Evolutionary conservation across 2,113 vertebrate genomes (phyloP), one percentile per base, ranked within the genome.

Genomic region (Chlamydotis undulata): DNA sequence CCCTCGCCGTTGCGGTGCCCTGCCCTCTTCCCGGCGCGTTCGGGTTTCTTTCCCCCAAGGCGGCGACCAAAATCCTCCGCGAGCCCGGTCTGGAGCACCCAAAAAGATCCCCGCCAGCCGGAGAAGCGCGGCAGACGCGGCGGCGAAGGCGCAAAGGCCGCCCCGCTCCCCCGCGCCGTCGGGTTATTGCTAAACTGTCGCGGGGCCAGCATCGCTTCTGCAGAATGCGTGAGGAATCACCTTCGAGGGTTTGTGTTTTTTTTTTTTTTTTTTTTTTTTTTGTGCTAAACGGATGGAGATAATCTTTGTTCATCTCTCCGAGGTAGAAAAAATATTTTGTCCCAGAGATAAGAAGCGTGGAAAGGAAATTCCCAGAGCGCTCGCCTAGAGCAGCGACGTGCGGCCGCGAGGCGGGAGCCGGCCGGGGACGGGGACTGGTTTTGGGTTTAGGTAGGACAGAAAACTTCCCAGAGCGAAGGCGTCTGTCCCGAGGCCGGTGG

Each of bases 291-390:
- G 95, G 96, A 95, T 89, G 94, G 97, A 97, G 97, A 97, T 95
- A 89, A 91, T 45, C 94, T 96, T 47, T 89, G 77, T 98, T 97
- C 97, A 97, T 98, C 97, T 98, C 98, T 98, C 97, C 97, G 98
- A 98, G 98, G 98, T 98, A 98, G 98, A 98, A 98, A 95, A 94
- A 94, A 96, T 93, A 43, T 43, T 76, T 37, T 56, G 89, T 97
- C 97, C 98, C 98, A 97, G 98, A 98, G 97, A 97, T 94, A 93
- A 97, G 96, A 96, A 95, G 94, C 28, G 74, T 69, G 90, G 83
- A 85, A 69, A 74, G n/a, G 89, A 71, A 94, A 94, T 87, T 71
- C 67, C 96, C 89, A 91, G 93, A 86, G 43, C 43, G 31, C 91
- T 75, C 28, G 80, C 77, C 94, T 37, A 57, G 81, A 96, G 88